Percentiles rank a stretch among this genome's conserved stretches.
These are phyloP conservation scores for Chlorops oryzae DNA, from an alignment of 1,140 invertebrate species.

Conservation along the genomic window DNA sequence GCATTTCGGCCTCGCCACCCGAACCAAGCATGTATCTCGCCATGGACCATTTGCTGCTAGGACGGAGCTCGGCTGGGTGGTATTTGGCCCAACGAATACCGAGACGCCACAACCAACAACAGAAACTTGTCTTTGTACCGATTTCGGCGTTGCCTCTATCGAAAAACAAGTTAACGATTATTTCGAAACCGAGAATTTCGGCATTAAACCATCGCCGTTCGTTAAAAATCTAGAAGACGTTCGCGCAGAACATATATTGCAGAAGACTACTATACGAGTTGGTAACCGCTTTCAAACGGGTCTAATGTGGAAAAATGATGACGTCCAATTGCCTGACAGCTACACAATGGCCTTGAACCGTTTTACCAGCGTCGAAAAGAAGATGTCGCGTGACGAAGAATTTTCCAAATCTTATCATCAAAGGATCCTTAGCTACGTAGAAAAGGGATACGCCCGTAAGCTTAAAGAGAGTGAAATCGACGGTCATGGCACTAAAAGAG, in stretches of 20 bases:
- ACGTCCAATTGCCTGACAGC: slow-evolving; percentile 8
- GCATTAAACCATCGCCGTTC: not conserved
- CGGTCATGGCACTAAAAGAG: not conserved
- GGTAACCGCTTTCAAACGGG: slow-evolving; percentile 9
- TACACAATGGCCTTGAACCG: not conserved
- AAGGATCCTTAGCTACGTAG: slow-evolving; percentile 14
- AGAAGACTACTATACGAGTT: not conserved
- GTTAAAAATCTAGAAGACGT: not conserved
- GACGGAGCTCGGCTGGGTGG: too few species aligned
- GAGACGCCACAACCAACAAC: too few species aligned
- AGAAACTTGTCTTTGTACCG: too few species aligned
- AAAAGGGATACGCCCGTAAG: slow-evolving; percentile 12
- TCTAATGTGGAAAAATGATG: slow-evolving; percentile 17
- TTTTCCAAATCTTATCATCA: slow-evolving; percentile 7
- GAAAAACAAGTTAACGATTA: too few species aligned
- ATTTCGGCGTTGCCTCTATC: too few species aligned
- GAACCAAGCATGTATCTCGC: too few species aligned
- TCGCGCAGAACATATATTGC: not conserved
- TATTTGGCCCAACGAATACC: too few species aligned
- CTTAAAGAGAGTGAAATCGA: not conserved
- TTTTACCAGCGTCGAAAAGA: slow-evolving; percentile 6
- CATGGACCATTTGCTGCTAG: too few species aligned
- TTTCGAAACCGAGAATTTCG: not conserved
- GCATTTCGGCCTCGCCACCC: too few species aligned
- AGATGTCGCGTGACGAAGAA: slow-evolving; percentile 7